Conservation (phyloP, 2,888 invertebrate genomes). For the Drosophila paucipuncta region DNA sequence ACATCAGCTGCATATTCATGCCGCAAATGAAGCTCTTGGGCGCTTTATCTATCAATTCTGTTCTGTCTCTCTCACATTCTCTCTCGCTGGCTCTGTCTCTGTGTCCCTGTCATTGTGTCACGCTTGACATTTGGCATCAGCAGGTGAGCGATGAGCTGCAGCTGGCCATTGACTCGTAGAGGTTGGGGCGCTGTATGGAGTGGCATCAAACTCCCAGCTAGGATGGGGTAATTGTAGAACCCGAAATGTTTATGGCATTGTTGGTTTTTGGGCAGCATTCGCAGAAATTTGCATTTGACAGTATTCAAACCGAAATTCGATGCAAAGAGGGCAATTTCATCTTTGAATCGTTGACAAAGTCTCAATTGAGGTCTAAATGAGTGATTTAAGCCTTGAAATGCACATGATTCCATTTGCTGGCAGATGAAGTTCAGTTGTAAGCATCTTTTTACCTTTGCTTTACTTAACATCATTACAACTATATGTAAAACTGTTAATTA, state of each 20-base stretch:
- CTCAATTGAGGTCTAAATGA: slow-evolving; percentile 4
- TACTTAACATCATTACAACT: neutral
- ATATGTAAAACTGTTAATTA: neutral
- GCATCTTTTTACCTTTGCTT: neutral
- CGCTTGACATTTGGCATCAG: slow-evolving; percentile 9
- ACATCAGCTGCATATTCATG: slow-evolving; percentile 65
- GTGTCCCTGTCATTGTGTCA: neutral
- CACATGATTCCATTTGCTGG: neutral
- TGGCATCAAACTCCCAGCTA: slow-evolving; percentile 39
- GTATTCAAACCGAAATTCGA: slow-evolving; percentile 43
- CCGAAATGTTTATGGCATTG: slow-evolving; percentile 33
- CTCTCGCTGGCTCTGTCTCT: neutral
- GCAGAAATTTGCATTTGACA: slow-evolving; percentile 53
- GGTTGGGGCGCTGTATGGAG: neutral
- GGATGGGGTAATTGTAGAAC: slow-evolving; percentile 72
- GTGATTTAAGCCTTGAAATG: neutral
- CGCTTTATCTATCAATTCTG: slow-evolving; percentile 52
- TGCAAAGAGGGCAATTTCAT: neutral
- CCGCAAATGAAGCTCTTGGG: slow-evolving; percentile 18
- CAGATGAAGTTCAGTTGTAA: neutral
- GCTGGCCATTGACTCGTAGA: slow-evolving; percentile 72
- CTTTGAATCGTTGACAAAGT: neutral
- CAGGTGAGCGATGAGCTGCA: slow-evolving; percentile 54
- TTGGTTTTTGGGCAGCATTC: slow-evolving; percentile 27
- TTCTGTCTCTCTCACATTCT: slow-evolving; percentile 23